phyloP scores from a whole-genome alignment of 2,797 vertebrate species.

The Girardinus metallicus region DNA sequence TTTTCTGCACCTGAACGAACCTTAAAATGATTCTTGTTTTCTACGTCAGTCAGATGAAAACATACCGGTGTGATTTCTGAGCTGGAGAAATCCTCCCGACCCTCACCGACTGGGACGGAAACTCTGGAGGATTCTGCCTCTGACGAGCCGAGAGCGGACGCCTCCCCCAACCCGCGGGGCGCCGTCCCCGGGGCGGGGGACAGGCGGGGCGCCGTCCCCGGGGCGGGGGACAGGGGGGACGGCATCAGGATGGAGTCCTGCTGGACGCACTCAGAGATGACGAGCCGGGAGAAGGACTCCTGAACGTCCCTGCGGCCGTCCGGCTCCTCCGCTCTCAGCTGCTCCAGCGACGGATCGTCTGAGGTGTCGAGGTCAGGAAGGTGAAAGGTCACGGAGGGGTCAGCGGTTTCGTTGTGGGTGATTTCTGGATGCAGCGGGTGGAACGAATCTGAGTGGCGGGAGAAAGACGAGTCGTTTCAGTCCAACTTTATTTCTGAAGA shows the following conservation, averaged over 20 bases:
- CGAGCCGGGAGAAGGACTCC: conserved; percentile 67
- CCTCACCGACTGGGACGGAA: not conserved
- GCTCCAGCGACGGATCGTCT: conserved; percentile 60
- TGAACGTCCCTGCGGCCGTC: not conserved
- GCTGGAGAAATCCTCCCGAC: conserved; percentile 22
- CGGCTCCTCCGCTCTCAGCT: conserved; percentile 44
- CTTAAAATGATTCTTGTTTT: too few species aligned
- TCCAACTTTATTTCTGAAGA: not conserved
- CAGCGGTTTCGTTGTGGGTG: conserved; percentile 70
- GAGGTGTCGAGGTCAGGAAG: conserved; percentile 22
- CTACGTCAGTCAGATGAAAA: not conserved
- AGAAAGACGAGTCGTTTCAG: not conserved
- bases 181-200: not conserved
- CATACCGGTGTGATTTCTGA: conserved; percentile 66
- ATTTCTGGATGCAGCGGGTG: conserved; percentile 77
- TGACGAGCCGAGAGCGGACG: not conserved
- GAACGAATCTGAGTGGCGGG: conserved; percentile 75
- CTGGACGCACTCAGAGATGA: conserved; percentile 44
- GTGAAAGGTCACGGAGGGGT: conserved; percentile 53
- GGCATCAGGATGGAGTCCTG: conserved; percentile 39
- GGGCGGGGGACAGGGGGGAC: not conserved
- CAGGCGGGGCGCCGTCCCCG: conserved; percentile 15
- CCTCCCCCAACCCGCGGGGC: not conserved
- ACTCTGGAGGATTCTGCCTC: conserved; percentile 3
- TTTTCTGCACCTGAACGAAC: too few species aligned